phyloP scores from a whole-genome alignment of 2,113 vertebrate genomes.

The human region GRCh38 chr4:160167001-160167500 shows the following conservation, averaged over 20 bases:
- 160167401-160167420: too few species aligned
- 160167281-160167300: too few species aligned
- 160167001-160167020: background rate
- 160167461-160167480: too few species aligned
- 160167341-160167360: too few species aligned
- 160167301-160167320: too few species aligned
- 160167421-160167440: too few species aligned
- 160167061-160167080: background rate
- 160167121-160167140: background rate
- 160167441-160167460: too few species aligned
- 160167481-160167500: too few species aligned
- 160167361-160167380: too few species aligned
- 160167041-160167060: background rate
- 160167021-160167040: background rate
- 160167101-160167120: background rate
- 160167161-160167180: background rate
- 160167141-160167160: background rate
- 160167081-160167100: background rate
- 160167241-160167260: background rate
- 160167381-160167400: too few species aligned
- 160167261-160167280: background rate
- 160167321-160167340: too few species aligned
- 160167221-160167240: constrained; percentile 23
- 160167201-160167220: background rate
- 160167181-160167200: background rate